A percentile compares a stretch with the other conserved stretches of the same genome.
Conservation (phyloP, 2,888 invertebrate species). For the Anorthoa munda region DNA sequence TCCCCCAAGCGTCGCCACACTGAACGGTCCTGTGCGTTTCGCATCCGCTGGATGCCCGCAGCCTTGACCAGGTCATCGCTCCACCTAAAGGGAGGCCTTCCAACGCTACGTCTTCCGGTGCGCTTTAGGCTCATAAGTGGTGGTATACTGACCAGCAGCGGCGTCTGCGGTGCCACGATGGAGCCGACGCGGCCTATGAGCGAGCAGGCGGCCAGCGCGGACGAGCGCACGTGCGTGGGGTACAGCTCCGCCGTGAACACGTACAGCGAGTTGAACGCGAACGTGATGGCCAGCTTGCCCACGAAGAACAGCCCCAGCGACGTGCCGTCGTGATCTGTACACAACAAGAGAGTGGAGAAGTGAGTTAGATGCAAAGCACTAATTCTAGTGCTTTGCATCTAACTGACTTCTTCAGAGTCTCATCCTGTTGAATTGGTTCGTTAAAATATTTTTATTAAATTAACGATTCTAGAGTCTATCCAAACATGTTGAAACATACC, state of each 20-base stretch:
- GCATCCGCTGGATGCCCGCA: too few species aligned
- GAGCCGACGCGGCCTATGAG: conserved; percentile 93
- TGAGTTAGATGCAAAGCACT: background rate
- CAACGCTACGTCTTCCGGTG: too few species aligned
- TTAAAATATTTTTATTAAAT: background rate
- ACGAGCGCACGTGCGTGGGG: conserved; percentile 92
- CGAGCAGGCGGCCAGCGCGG: conserved; percentile 92
- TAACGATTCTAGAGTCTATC: too few species aligned
- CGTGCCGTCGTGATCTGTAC: conserved; percentile 77
- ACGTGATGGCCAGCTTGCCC: conserved; percentile 92
- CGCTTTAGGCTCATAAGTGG: too few species aligned
- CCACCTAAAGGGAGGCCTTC: too few species aligned
- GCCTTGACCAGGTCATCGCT: too few species aligned
- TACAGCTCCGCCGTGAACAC: conserved; percentile 94
- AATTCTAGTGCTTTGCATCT: too few species aligned
- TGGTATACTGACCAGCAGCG: conserved; percentile 88
- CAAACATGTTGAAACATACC: background rate
- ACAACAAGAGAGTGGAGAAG: conserved; percentile 23
- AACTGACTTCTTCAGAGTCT: too few species aligned
- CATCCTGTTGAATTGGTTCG: background rate
- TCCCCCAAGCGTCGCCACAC: too few species aligned
- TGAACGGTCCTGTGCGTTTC: too few species aligned
- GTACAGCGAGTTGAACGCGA: conserved; percentile 93
- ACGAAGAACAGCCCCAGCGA: conserved; percentile 88
- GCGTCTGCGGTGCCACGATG: conserved; percentile 93